A percentile compares a stretch with the other conserved stretches of the same genome.
Evolutionary conservation across 2,113 vertebrate species (phyloP).

Genomic region (Tyrannus savana): DNA sequence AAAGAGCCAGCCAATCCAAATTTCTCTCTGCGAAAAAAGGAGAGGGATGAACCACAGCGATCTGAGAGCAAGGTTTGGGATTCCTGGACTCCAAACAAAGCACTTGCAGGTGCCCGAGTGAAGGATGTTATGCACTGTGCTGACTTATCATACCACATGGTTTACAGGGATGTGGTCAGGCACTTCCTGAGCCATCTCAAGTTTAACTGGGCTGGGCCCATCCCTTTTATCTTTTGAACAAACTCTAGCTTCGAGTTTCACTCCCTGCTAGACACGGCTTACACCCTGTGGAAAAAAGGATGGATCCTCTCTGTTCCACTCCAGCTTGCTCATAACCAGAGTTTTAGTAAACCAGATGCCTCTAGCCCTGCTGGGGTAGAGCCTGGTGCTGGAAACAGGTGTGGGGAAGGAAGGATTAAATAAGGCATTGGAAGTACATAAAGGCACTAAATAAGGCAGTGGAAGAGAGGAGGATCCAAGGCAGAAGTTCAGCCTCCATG

Average conservation of each 20-base stretch:
- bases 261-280: slow-evolving; percentile 20
- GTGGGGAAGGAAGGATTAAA: background rate
- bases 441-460: background rate
- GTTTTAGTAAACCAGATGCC: background rate
- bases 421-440: too few species aligned
- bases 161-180: slow-evolving; percentile 52
- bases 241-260: background rate
- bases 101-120: slow-evolving; percentile 36
- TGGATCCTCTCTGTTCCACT: background rate
- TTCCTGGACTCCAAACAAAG: slow-evolving; percentile 40
- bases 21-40: background rate
- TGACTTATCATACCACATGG: slow-evolving; percentile 10
- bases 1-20: slow-evolving; percentile 35
- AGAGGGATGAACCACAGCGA: slow-evolving; percentile 1
- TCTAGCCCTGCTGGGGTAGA: background rate
- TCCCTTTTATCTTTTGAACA: slow-evolving; percentile 55
- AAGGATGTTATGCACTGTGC: background rate
- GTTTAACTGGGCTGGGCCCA: slow-evolving; percentile 34
- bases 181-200: slow-evolving; percentile 31
- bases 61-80: background rate
- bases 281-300: slow-evolving; percentile 37
- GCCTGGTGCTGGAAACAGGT: slow-evolving; percentile 9
- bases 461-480: background rate
- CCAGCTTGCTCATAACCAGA: background rate
- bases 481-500: background rate